A percentile compares a stretch with the other conserved stretches of the same genome.
phyloP scores from a whole-genome alignment of 2,888 invertebrate species.

The Carabus problematicus region DNA sequence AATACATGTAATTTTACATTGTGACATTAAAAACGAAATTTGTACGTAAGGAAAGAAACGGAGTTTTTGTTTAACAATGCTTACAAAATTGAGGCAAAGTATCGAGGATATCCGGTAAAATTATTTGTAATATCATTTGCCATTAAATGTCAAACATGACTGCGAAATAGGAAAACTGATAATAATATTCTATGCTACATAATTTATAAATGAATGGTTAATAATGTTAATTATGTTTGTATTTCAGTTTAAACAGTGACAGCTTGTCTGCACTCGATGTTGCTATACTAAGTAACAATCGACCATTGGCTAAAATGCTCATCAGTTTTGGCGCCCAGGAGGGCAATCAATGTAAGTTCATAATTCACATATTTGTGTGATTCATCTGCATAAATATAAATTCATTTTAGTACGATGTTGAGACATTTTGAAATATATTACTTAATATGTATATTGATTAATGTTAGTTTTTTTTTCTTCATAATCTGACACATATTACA shows the following conservation, averaged over 20 bases:
- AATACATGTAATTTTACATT: too few species aligned
- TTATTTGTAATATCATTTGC: background rate
- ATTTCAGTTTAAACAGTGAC: constrained; percentile 82
- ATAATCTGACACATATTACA: too few species aligned
- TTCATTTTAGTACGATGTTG: too few species aligned
- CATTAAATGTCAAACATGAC: too few species aligned
- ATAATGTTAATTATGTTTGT: constrained; percentile 19
- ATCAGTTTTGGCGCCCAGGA: constrained; percentile 86
- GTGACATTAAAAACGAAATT: too few species aligned
- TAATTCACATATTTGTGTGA: background rate
- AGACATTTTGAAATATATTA: background rate
- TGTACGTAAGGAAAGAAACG: constrained; percentile 20
- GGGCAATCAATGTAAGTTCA: constrained; percentile 78
- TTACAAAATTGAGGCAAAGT: background rate
- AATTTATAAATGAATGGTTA: background rate
- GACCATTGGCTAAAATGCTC: constrained; percentile 88
- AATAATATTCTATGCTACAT: too few species aligned
- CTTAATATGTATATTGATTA: background rate
- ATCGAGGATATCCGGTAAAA: constrained; percentile 13
- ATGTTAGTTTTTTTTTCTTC: too few species aligned
- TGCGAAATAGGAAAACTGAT: too few species aligned
- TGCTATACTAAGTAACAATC: constrained; percentile 89
- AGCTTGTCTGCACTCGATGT: constrained; percentile 91
- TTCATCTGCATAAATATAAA: background rate
- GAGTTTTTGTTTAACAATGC: background rate